phyloP scores from a whole-genome alignment of 2,113 vertebrate genomes.

The Globicephala melas region DNA sequence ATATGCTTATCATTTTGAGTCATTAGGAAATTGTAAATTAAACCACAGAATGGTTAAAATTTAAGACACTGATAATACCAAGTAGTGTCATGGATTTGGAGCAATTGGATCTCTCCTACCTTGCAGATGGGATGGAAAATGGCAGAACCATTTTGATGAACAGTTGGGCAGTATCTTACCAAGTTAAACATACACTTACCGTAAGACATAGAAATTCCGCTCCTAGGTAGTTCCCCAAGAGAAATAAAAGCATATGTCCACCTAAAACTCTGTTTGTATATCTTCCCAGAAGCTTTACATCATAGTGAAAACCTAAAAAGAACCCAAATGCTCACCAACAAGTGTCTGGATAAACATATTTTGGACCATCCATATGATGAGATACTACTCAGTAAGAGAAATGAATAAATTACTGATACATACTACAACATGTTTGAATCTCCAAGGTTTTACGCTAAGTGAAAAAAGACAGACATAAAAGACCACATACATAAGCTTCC shows the following conservation, averaged over 20 bases:
- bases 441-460: not conserved
- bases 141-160: not conserved
- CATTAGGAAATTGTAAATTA: not conserved
- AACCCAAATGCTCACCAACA: not conserved
- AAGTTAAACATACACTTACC: not conserved
- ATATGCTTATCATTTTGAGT: not conserved
- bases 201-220: not conserved
- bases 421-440: not conserved
- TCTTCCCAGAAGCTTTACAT: not conserved
- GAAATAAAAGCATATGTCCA: not conserved
- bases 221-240: not conserved
- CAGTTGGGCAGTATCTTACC: not conserved
- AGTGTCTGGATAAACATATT: not conserved
- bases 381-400: not conserved
- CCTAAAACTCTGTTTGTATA: not conserved
- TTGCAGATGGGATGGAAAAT: not conserved
- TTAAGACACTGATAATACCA: not conserved
- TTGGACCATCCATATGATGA: not conserved
- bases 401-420: rapidly evolving
- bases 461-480: not conserved
- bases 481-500: rapidly evolving
- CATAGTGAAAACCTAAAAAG: not conserved
- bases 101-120: not conserved
- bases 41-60: not conserved
- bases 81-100: not conserved